Base-by-base conservation (phyloP, 1,140 invertebrate species). In the Tetraneura akinire region DNA sequence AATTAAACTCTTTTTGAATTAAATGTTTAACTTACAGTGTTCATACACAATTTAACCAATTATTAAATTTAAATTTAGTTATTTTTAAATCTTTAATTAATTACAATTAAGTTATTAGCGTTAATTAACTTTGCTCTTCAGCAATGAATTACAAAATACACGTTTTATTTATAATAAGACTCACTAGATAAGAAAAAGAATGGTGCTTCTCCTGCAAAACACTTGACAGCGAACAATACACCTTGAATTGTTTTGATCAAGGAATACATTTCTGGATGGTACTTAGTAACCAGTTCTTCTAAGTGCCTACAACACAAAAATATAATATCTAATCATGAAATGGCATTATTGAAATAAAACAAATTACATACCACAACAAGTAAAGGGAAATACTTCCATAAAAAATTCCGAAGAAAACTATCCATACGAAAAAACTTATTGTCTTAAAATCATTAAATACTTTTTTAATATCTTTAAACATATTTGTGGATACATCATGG, bases 361-460 rank as follows among this genome's bases (percentile, higher is more conserved):
- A 57, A 57, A 4, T 57, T 57, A 57, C 53, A 10, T 57, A 23
- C 21, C 53, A 57, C 13, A 57, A 23, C 53, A 57, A 57, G 23
- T 57, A 57, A 23, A 57, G 53, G 11, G 53, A 23, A 57, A 57
- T 57, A 23, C 53, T 57, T 57, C 53, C 53, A 21, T 57, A 57
- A 57, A 57, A 57, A 21, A 57, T 57, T 57, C 53, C 53, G 23
- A 57, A 68, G 32, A 45, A 68, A 37, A 68, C 4, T 32, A 45
- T 5, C 64, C 29, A 45, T 29, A 68, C 16, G 1, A 37, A 18
- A 14, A 32, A 68, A 68, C 16, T 37, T 68, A 32, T 11, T 11
- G 23, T 10, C 3, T 23, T 57, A 57, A 13, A 4, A 55, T 55
- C 21, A 23, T 13, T 11, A 1, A 55, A 21, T 10, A 57, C 21